Evolutionary conservation across 1,140 invertebrate genomes (phyloP).

Genomic region (Trichogramma pretiosum): DNA sequence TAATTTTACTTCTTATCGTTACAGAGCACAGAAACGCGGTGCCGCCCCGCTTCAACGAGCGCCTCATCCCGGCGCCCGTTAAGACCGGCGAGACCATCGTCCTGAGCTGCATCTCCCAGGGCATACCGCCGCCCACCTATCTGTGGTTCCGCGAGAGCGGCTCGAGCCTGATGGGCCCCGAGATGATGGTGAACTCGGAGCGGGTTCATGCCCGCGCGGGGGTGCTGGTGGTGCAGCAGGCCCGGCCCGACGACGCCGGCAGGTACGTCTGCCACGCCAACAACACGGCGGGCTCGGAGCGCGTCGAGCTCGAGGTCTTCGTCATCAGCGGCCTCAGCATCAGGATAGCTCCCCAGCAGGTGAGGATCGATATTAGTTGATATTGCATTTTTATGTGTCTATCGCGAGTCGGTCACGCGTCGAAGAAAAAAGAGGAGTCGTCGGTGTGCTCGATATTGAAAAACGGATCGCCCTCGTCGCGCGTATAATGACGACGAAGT

Average conservation of each 20-base stretch:
- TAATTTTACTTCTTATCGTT: constrained; percentile 23
- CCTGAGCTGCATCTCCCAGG: constrained; percentile 47
- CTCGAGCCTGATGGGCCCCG: constrained; percentile 30
- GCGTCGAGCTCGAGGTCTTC: constrained; percentile 67
- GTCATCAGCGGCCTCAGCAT: constrained; percentile 48
- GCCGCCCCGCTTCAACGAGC: constrained; percentile 44
- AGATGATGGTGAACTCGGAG: constrained; percentile 39
- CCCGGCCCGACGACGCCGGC: constrained; percentile 67
- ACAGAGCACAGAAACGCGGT: constrained; percentile 43
- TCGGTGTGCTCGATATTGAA: too few species aligned
- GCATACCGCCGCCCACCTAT: constrained; percentile 47
- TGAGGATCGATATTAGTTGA: too few species aligned
- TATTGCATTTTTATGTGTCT: too few species aligned
- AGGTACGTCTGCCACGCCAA: constrained; percentile 80
- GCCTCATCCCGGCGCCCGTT: constrained; percentile 42
- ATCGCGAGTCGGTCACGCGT: too few species aligned
- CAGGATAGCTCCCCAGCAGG: constrained; percentile 45
- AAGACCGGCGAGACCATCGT: constrained; percentile 46
- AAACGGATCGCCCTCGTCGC: too few species aligned
- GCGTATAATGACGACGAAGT: too few species aligned
- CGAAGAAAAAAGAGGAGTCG: too few species aligned
- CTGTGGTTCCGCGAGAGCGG: constrained; percentile 43
- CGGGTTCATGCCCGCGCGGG: constrained; percentile 48
- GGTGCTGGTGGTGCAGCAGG: constrained; percentile 53
- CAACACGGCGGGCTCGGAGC: constrained; percentile 77